These are phyloP conservation scores for Umimayanthus chanpuru DNA, from an alignment of 92 coral and sea anemone genomes.

Conservation along the genomic window DNA sequence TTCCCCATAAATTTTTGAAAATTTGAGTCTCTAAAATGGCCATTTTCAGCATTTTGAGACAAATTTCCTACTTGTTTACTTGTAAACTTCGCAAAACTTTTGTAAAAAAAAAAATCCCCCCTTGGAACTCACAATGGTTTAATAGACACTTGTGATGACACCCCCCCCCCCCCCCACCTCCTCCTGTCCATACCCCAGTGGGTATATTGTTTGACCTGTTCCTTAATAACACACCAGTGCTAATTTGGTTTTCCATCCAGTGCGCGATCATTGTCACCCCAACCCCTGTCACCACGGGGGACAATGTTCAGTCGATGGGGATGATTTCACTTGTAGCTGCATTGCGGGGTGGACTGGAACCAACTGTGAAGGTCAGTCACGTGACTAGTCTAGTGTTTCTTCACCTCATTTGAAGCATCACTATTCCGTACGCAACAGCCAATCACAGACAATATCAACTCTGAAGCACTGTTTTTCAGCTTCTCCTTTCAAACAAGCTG, in stretches of 20 bases:
- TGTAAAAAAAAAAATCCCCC: too few relatives aligned
- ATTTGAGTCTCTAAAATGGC: too few relatives aligned
- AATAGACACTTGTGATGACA: too few relatives aligned
- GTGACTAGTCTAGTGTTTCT: background rate
- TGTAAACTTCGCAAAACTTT: too few relatives aligned
- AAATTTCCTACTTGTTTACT: too few relatives aligned
- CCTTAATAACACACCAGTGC: too few relatives aligned
- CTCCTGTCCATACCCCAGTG: too few relatives aligned
- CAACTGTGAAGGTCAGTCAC: slow-evolving; percentile 84
- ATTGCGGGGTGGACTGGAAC: slow-evolving; percentile 84
- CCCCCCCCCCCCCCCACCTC: background rate
- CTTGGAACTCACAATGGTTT: too few relatives aligned
- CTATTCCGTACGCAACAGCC: background rate
- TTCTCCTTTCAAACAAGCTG: too few relatives aligned
- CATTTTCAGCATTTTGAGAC: too few relatives aligned
- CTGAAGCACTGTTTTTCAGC: background rate
- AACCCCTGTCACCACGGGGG: slow-evolving; percentile 98
- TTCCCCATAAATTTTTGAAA: too few relatives aligned
- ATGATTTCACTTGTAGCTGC: slow-evolving; percentile 79
- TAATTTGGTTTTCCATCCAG: slow-evolving; percentile 35
- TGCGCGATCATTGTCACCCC: slow-evolving; percentile 90
- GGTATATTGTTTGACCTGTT: too few relatives aligned
- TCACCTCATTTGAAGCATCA: background rate
- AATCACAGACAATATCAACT: background rate
- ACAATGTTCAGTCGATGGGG: slow-evolving; percentile 80